Percentiles rank a stretch among this genome's conserved stretches.
Conservation (phyloP, 2,888 invertebrate genomes). For the Nephrotoma appendiculata region DNA sequence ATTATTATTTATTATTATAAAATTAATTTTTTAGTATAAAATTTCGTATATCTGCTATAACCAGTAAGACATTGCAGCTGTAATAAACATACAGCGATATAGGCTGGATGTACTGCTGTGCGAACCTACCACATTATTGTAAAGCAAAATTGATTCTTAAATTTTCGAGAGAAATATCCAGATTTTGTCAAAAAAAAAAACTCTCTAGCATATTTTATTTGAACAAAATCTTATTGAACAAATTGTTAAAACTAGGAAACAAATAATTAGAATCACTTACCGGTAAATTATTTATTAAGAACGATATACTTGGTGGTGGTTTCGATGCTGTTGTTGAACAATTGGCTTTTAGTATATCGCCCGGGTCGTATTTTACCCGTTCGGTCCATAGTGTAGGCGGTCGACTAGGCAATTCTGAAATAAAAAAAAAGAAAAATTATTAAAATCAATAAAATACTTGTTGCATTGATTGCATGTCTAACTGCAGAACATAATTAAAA, state of each 20-base stretch:
- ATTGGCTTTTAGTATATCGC: constrained; percentile 54
- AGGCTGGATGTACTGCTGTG: too few relatives aligned
- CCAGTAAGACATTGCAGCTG: not conserved
- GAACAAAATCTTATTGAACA: not conserved
- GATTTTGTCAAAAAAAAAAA: too few relatives aligned
- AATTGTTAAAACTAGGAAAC: too few relatives aligned
- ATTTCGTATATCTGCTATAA: not conserved
- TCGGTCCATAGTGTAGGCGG: constrained; percentile 50
- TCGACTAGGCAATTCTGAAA: constrained; percentile 35
- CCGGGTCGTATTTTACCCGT: constrained; percentile 52
- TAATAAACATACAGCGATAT: too few relatives aligned
- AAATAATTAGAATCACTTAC: constrained; percentile 35
- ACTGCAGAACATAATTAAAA: not conserved
- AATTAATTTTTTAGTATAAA: not conserved
- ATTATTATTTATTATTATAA: too few relatives aligned
- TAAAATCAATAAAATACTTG: not conserved
- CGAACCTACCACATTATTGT: too few relatives aligned
- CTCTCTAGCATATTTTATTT: not conserved
- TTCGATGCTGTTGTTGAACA: constrained; percentile 55
- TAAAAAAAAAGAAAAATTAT: not conserved
- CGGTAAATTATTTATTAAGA: constrained; percentile 53
- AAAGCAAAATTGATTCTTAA: too few relatives aligned
- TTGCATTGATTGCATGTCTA: not conserved
- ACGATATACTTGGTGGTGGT: constrained; percentile 50
- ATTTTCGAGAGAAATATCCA: too few relatives aligned